Evolutionary conservation across 1,140 invertebrate genomes (phyloP).

Genomic region (Aphidius ervi): DNA sequence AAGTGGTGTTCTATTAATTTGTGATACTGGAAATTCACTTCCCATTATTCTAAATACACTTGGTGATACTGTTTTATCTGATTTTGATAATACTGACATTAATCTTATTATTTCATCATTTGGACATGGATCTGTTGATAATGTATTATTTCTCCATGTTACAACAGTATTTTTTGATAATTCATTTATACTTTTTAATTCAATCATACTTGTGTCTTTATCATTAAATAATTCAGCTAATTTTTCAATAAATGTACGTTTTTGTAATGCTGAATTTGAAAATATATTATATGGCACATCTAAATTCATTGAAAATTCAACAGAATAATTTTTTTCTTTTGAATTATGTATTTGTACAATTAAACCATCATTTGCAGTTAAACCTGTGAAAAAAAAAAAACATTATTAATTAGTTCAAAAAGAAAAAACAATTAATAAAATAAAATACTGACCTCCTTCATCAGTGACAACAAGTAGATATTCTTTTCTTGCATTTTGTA

Average conservation of each 20-base stretch:
- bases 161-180: conserved; percentile 59
- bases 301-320: conserved; percentile 77
- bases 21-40: conserved; percentile 72
- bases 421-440: conserved; percentile 3
- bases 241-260: conserved; percentile 76
- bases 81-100: conserved; percentile 63
- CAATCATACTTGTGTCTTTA: conserved; percentile 65
- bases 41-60: conserved; percentile 69
- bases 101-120: conserved; percentile 69
- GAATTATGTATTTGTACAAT: conserved; percentile 68
- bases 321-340: conserved; percentile 56
- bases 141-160: conserved; percentile 75
- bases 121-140: conserved; percentile 69
- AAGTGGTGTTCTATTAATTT: conserved; percentile 57
- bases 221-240: conserved; percentile 71
- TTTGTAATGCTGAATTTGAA: conserved; percentile 62
- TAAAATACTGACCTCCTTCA: conserved; percentile 35
- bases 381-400: conserved; percentile 25
- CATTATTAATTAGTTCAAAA: conserved; percentile 13
- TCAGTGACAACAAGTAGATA: conserved; percentile 67
- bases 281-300: conserved; percentile 71
- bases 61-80: conserved; percentile 60
- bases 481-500: conserved; percentile 59
- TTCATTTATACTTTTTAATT: conserved; percentile 55
- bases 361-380: conserved; percentile 70